Evolutionary conservation across 2,113 vertebrate species (phyloP), one percentile per base, ranked within the genome.

Genomic region (Leuciscus idus): DNA sequence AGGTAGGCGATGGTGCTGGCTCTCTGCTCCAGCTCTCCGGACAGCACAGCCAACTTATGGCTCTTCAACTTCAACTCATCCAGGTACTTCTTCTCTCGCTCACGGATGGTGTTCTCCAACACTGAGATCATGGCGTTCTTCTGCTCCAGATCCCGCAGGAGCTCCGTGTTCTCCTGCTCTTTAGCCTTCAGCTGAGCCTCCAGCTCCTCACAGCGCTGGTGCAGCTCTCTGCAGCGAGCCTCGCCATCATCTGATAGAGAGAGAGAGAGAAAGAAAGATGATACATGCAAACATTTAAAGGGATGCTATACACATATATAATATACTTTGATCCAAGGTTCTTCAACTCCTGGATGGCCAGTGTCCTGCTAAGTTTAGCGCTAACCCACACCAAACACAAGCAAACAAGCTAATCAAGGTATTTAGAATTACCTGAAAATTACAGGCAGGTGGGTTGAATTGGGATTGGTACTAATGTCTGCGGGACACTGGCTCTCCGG

Each of bases 11-110:
- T 96, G 15, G 98, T 97, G 95, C 96, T 93, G 0, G 98, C 97
- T 39, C 98, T 93, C 95, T 99, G 98, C 94, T 99, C 98, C 88
- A 99, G 94, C 94, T 99, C 98, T 0, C 96, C 94, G 0, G 97
- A 98, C 92, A 99, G 89, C 93, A 98, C 92, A 2, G 94, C 96
- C 88, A 99, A 93, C 92, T 96, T 96, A 92, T 99, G 98, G 94
- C 98, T 99, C 94, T 99, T 98, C 89, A 96, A 94, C 93, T 99
- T 99, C 6, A 99, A 94, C 95, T 99, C 98, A 90, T 99, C 98
- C 92, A 99, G 92, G 88, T 99, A 99, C 91, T 97, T 97, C 93
- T 94, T 96, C 91, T 99, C 98, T 8, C 98, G 91, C 92, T 99
- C 98, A 72, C 96, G 96, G 77, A 98, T 94, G 0, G 97, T 98